These are phyloP conservation scores for Oreortyx pictus DNA, from an alignment of 2,797 vertebrate species.

Conservation along the genomic window DNA sequence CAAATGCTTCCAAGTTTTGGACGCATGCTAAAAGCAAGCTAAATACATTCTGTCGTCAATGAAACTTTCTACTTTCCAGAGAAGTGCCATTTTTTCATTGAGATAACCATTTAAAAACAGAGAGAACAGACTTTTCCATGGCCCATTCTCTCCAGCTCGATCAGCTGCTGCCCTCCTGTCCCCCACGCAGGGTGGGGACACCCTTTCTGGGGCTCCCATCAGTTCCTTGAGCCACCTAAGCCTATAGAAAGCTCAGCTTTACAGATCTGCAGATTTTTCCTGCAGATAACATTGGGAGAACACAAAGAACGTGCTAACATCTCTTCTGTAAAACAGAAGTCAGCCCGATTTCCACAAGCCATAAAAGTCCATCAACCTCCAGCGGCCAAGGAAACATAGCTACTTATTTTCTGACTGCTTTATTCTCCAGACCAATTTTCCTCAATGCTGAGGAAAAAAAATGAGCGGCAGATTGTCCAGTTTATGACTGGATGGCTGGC, in stretches of 20 bases:
- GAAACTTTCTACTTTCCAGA: neutral
- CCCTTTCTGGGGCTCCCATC: neutral
- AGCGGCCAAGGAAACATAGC: neutral
- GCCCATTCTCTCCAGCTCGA: neutral
- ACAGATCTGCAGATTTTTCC: neutral
- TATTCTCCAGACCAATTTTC: constrained; percentile 38
- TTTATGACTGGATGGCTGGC: constrained; percentile 62
- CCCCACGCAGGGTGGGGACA: neutral
- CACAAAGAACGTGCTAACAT: neutral
- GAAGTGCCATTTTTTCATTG: neutral
- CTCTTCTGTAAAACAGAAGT: neutral
- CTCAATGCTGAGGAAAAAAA: neutral
- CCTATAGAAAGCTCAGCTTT: neutral
- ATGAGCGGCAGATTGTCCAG: constrained; percentile 55
- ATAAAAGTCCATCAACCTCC: constrained; percentile 30
- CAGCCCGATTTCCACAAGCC: constrained; percentile 31
- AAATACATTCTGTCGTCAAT: neutral
- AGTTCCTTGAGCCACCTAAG: neutral
- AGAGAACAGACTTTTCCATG: neutral
- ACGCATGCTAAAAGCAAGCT: neutral
- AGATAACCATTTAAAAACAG: neutral
- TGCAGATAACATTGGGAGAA: neutral
- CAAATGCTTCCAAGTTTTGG: neutral
- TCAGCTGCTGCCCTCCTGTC: neutral
- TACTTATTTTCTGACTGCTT: constrained; percentile 32